These are phyloP conservation scores for Trichogramma pretiosum DNA, from an alignment of 1,140 invertebrate species.

Conservation along the genomic window DNA sequence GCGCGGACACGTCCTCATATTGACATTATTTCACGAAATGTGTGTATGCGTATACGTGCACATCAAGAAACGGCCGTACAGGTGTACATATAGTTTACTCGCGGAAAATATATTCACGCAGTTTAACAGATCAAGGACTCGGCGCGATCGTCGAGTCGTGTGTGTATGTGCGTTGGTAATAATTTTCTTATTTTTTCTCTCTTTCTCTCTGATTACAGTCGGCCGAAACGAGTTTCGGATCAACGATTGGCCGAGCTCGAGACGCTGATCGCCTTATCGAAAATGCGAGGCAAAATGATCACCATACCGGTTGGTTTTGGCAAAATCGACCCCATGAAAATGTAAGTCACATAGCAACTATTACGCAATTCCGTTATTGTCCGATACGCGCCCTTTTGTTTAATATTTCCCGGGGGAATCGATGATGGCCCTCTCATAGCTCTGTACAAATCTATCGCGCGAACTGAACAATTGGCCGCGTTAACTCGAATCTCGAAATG, in stretches of 20 bases:
- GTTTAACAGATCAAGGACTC: too few species aligned
- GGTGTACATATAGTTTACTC: not conserved
- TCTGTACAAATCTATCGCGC: too few species aligned
- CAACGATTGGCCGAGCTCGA: conserved; percentile 57
- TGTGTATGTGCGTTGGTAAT: too few species aligned
- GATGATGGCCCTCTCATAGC: too few species aligned
- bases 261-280: conserved; percentile 48
- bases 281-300: conserved; percentile 45
- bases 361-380: not conserved
- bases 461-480: too few species aligned
- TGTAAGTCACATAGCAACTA: conserved; percentile 51
- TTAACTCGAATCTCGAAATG: too few species aligned
- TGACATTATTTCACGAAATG: too few species aligned
- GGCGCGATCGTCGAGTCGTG: too few species aligned
- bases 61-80: not conserved
- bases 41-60: not conserved
- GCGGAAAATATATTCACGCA: not conserved
- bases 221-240: conserved; percentile 56
- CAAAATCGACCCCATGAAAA: conserved; percentile 45
- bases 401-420: too few species aligned
- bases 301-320: conserved; percentile 49
- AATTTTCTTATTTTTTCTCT: too few species aligned
- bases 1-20: too few species aligned
- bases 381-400: too few species aligned
- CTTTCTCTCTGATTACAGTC: conserved; percentile 37